These are phyloP conservation scores for Leptura quadrifasciata DNA, from an alignment of 2,888 invertebrate genomes.

Conservation along the genomic window DNA sequence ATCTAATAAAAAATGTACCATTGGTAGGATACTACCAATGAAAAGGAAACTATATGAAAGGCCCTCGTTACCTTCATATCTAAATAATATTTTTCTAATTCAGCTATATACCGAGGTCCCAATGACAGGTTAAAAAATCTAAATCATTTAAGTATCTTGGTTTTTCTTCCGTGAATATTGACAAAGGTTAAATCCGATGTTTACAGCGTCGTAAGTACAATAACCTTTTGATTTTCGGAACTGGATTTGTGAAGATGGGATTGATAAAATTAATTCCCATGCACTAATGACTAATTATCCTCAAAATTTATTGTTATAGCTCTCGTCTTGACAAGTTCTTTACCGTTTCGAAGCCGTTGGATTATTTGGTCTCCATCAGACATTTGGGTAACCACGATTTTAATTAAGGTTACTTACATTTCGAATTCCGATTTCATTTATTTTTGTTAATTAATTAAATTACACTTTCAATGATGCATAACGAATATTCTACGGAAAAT, in stretches of 20 bases:
- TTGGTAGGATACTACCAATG: no score
- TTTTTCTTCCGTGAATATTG: neutral
- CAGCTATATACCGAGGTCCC: no score
- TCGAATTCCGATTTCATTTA: slow-evolving; percentile 27
- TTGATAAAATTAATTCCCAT: slow-evolving; percentile 28
- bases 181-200: neutral
- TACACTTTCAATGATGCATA: slow-evolving; percentile 44
- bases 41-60: no score
- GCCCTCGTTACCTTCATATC: no score
- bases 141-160: neutral
- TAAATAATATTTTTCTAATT: no score
- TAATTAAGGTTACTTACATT: slow-evolving; percentile 4
- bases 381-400: neutral
- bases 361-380: neutral
- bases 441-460: slow-evolving; percentile 50
- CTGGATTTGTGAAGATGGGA: slow-evolving; percentile 2
- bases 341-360: slow-evolving; percentile 19
- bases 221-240: slow-evolving; percentile 6
- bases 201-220: neutral
- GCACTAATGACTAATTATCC: slow-evolving; percentile 16
- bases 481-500: slow-evolving; percentile 42
- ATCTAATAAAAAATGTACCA: no score
- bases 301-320: slow-evolving; percentile 25
- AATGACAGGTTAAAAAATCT: no score
- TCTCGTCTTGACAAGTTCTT: slow-evolving; percentile 15